Evolutionary conservation across 1,140 invertebrate species (phyloP).

Genomic region (Drosophila obscura): DNA sequence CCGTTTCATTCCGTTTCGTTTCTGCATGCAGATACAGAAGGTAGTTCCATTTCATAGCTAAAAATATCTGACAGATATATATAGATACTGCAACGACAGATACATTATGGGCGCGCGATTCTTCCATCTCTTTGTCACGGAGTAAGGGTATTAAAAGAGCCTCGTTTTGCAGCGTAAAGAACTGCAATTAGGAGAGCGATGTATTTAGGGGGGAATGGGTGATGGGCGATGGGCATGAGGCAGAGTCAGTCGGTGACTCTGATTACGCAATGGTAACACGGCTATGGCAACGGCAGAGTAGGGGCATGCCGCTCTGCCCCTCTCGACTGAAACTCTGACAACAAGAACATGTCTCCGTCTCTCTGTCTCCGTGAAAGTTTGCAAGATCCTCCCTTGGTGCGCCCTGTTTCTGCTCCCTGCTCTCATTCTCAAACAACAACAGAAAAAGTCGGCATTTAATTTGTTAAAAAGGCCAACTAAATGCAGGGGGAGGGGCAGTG

Average conservation of each 20-base stretch:
- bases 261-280: constrained; percentile 40
- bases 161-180: neutral
- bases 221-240: no score
- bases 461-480: constrained; percentile 79
- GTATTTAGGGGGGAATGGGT: no score
- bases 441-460: constrained; percentile 74
- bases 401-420: neutral
- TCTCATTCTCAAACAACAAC: constrained; percentile 28
- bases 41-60: no score
- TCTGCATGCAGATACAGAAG: no score
- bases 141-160: no score
- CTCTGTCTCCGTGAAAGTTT: constrained; percentile 32
- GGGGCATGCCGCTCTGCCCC: neutral
- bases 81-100: no score
- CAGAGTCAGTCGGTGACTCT: constrained; percentile 12
- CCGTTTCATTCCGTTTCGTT: no score
- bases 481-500: constrained; percentile 33
- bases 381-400: neutral
- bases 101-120: no score
- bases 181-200: constrained; percentile 40
- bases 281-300: constrained; percentile 1
- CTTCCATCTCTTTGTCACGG: no score
- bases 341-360: constrained; percentile 39
- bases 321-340: constrained; percentile 4
- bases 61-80: no score